Evolutionary conservation across 2,888 invertebrate genomes (phyloP).

Genomic region (Lasius platythorax): DNA sequence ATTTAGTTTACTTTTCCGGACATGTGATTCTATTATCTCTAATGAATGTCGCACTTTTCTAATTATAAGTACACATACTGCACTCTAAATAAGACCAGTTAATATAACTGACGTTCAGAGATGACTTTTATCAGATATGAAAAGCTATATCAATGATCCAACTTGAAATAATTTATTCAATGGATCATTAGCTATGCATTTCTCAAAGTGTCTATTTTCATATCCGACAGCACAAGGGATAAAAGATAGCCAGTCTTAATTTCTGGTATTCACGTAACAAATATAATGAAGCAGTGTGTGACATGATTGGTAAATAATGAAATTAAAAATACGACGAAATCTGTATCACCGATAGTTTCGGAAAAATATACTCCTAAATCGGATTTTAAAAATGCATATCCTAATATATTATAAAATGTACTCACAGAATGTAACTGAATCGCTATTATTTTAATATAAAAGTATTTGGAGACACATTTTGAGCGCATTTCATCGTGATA

Average conservation of each 20-base stretch:
- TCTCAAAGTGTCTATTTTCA: not conserved
- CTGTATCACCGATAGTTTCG: not conserved
- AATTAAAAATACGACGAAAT: not conserved
- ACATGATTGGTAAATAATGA: constrained; percentile 51
- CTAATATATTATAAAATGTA: constrained; percentile 37
- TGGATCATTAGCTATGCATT: not conserved
- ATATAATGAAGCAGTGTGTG: constrained; percentile 40
- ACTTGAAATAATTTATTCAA: constrained; percentile 39
- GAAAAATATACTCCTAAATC: constrained; percentile 7
- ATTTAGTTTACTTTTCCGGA: constrained; percentile 22
- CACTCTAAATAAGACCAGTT: constrained; percentile 42
- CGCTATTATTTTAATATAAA: constrained; percentile 28
- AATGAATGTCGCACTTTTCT: constrained; percentile 44
- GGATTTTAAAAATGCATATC: constrained; percentile 36
- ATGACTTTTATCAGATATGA: constrained; percentile 48
- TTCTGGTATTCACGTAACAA: not conserved
- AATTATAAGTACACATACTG: constrained; percentile 46
- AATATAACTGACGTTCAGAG: constrained; percentile 58
- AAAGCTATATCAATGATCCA: constrained; percentile 34
- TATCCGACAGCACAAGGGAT: constrained; percentile 20
- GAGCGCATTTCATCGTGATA: constrained; percentile 70
- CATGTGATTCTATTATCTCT: constrained; percentile 50
- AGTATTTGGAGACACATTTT: constrained; percentile 55
- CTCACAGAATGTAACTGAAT: constrained; percentile 27
- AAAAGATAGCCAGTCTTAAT: constrained; percentile 15